phyloP scores from a whole-genome alignment of 1,140 invertebrate species.

The Argopecten irradians region DNA sequence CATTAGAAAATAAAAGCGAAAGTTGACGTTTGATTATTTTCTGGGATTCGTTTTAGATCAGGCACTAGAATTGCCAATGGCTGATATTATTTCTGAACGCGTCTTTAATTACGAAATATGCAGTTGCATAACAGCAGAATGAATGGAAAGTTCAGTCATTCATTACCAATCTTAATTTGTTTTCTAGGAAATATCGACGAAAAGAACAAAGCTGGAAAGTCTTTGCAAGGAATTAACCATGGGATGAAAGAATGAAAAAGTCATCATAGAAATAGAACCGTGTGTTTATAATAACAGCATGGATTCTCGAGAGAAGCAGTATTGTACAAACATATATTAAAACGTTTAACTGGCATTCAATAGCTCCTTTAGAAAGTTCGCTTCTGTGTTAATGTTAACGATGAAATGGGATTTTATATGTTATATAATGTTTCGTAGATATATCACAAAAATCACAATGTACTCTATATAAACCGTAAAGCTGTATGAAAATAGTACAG shows the following conservation, averaged over 20 bases:
- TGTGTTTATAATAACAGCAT: too few relatives aligned
- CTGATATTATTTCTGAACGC: conserved; percentile 9
- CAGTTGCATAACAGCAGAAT: not conserved
- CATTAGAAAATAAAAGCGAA: not conserved
- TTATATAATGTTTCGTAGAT: too few relatives aligned
- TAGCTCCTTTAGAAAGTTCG: too few relatives aligned
- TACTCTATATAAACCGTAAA: too few relatives aligned
- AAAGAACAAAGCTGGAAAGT: not conserved
- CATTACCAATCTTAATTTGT: not conserved
- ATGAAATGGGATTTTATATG: too few relatives aligned
- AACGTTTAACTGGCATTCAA: too few relatives aligned
- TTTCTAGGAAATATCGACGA: not conserved
- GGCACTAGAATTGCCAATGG: not conserved
- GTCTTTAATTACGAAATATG: not conserved
- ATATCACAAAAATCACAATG: too few relatives aligned
- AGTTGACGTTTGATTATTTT: conserved; percentile 12
- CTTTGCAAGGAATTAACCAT: not conserved
- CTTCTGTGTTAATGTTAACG: too few relatives aligned
- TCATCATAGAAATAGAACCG: too few relatives aligned
- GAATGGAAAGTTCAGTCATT: not conserved
- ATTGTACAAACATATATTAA: too few relatives aligned
- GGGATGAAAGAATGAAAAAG: not conserved
- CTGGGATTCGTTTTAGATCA: not conserved
- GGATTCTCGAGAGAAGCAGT: too few relatives aligned
- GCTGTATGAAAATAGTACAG: too few relatives aligned